These are phyloP conservation scores for Miltochrista miniata DNA, from an alignment of 2,888 invertebrate species.

Conservation along the genomic window DNA sequence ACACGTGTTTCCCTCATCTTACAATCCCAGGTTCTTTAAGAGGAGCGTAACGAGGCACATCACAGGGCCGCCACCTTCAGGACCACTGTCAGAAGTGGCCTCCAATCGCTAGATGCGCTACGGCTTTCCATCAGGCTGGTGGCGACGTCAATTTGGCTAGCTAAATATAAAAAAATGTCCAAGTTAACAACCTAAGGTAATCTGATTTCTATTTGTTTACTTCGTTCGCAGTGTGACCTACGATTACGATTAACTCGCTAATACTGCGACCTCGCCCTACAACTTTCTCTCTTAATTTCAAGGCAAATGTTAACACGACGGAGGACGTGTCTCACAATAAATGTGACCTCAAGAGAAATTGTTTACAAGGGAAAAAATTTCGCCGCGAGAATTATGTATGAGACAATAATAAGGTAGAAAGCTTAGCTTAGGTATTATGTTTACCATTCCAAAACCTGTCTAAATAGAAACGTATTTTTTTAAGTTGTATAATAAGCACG, in stretches of 20 bases:
- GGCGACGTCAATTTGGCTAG: no score
- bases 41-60: no score
- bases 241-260: not conserved
- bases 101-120: no score
- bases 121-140: no score
- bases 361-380: slow-evolving; percentile 19
- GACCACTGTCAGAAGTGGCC: no score
- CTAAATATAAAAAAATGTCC: no score
- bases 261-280: slow-evolving; percentile 14
- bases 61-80: no score
- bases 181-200: no score
- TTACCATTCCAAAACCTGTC: slow-evolving; percentile 1
- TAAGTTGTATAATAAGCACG: not conserved
- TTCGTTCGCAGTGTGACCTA: no score
- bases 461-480: not conserved
- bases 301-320: slow-evolving; percentile 19
- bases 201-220: no score
- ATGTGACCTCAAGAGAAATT: slow-evolving; percentile 20
- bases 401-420: slow-evolving; percentile 5
- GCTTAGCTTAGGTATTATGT: slow-evolving; percentile 2
- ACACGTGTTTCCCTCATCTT: no score
- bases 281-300: slow-evolving; percentile 28
- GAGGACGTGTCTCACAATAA: slow-evolving; percentile 13
- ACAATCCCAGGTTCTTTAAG: no score
- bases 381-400: slow-evolving; percentile 1